These are phyloP conservation scores for Platycheirus albimanus DNA, from an alignment of 2,888 invertebrate species.

Conservation along the genomic window DNA sequence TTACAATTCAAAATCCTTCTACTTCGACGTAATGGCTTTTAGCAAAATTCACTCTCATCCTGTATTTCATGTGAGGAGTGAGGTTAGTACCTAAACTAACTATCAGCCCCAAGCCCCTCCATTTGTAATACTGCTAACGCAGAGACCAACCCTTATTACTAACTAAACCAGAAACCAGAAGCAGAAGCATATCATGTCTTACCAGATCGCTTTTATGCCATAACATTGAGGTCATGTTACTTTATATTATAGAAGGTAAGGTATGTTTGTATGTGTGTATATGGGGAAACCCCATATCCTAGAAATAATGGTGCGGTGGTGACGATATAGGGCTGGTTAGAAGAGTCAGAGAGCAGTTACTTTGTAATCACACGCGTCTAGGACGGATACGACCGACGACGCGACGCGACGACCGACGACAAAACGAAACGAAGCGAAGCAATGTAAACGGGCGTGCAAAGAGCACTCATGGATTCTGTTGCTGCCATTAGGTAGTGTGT, in stretches of 20 bases:
- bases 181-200: constrained; percentile 53
- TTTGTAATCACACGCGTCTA: constrained; percentile 32
- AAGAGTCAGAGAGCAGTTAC: constrained; percentile 9
- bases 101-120: constrained; percentile 4
- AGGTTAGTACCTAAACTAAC: constrained; percentile 1
- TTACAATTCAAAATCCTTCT: constrained; percentile 3
- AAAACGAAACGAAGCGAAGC: not conserved
- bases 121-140: not conserved
- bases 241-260: constrained; percentile 29
- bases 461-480: constrained; percentile 36
- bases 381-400: not conserved
- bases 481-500: constrained; percentile 16
- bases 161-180: constrained; percentile 21
- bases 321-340: constrained; percentile 5
- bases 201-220: constrained; percentile 53
- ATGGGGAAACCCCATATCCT: not conserved
- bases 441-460: constrained; percentile 22
- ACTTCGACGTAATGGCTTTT: constrained; percentile 23
- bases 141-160: not conserved
- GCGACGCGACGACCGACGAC: too few relatives aligned
- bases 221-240: constrained; percentile 57
- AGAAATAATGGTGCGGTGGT: not conserved
- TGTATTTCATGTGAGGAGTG: not conserved
- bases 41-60: constrained; percentile 14
- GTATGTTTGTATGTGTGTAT: too few relatives aligned